Percentiles rank a stretch among this genome's conserved stretches.
Conservation (phyloP, 2,113 vertebrate species). For the Cephalopterus ornatus region DNA sequence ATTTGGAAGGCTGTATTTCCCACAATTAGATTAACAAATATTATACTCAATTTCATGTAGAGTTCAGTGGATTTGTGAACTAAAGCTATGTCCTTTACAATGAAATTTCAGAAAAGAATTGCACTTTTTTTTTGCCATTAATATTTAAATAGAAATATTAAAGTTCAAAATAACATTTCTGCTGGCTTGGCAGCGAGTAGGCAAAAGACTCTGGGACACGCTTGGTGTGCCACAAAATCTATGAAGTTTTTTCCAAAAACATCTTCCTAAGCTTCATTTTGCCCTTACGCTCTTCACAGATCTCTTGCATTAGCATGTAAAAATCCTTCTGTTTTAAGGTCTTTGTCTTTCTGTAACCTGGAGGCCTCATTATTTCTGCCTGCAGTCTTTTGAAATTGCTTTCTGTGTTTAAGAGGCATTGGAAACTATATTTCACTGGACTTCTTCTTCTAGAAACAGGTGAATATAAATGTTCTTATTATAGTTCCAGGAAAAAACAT, state of each 20-base stretch:
- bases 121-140: background rate
- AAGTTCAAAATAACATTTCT: background rate
- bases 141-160: background rate
- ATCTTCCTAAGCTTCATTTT: background rate
- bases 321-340: conserved; percentile 12
- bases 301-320: background rate
- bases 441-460: background rate
- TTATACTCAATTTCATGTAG: background rate
- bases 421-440: background rate
- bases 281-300: background rate
- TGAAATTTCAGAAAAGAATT: background rate
- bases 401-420: background rate
- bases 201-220: background rate
- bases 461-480: background rate
- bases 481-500: background rate
- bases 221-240: background rate
- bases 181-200: background rate
- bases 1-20: background rate
- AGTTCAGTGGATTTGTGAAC: background rate
- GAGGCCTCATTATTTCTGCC: background rate
- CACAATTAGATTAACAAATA: background rate
- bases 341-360: background rate
- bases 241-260: background rate
- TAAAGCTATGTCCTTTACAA: background rate
- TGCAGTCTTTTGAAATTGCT: background rate